Evolutionary conservation across 2,888 invertebrate species (phyloP), one percentile per base, ranked within the genome.

Genomic region (Frankliniella intonsa): DNA sequence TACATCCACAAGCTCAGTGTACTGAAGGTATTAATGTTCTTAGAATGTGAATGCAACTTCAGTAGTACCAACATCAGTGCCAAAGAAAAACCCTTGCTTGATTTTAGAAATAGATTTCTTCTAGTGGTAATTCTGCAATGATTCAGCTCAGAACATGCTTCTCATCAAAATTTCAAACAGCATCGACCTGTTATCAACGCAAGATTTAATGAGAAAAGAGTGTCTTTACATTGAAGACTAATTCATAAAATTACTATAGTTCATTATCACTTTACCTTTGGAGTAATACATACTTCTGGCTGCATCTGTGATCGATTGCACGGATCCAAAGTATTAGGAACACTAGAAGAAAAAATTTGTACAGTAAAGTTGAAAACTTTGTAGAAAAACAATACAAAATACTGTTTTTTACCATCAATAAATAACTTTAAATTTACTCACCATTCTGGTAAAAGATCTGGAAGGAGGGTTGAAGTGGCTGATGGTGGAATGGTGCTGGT

Each of bases 391-490:
- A 38, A 38, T 38, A 38, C 3, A 3, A 38, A 38, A 38, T 38
- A 38, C 2, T 3, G 38, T 5, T 3, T 38, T 38, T 38, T 38
- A 38, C 38, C 38, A 38, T 38, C 38, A 38, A 2, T 38, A 38
- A 2, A 38, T 38, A 2, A 38, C 38, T 38, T 5, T 3, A 38
- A 38, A 10, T 19, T 19, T 76, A 25, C 69, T 76, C 25, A 76
- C 69, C 69, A 76, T 76, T 76, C 69, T 25, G 69, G 69, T 22
- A 76, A 22, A 8, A 76, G 25, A 76, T 76, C 69, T 76, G 69
- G 69, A 22, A 76, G 12, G 25, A 25, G 10, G 9, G 38, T 38
- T 38, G 38, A 2, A 38, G 38, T 3, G 38, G 55, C 14, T 55
- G 69, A 25, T 76, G 69, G 25, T 25, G 22, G 25, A 0, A 22